Evolutionary conservation across 2,888 invertebrate genomes (phyloP), one percentile per base, ranked within the genome.

Genomic region (Blastobasis adustella): DNA sequence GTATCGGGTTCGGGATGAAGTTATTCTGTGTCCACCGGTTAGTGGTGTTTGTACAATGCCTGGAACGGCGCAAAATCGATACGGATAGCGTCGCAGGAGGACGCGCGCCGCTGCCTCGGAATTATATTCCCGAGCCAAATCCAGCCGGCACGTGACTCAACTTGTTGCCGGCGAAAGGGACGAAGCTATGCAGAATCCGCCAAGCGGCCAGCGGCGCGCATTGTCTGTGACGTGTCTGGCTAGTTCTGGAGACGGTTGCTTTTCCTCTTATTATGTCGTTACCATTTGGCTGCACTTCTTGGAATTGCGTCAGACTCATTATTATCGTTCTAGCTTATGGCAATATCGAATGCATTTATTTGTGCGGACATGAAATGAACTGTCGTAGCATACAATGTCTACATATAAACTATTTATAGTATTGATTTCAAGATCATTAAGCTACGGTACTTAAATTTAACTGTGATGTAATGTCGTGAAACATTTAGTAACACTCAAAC

Each of bases 131-230:
- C 68, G 71, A 69, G 67, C 74, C 70, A 74, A 80, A 81, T 78
- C 81, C 75, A 63, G 58, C 71, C 68, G 69, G 85, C 86, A 86
- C 87, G 86, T 87, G 87, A 85, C 81, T 73, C 82, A 79, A 87
- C 87, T 87, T 87, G 87, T 88, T 87, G 86, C 87, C 79, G 73
- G 62, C 54, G 60, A 60, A 62, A 59, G 65, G 66, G 68, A 69
- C 66, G 62, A 63, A 61, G 65, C 62, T 69, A 64, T 57, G 50
- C 47, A 54, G 52, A 45, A 23, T 23, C 36, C 46, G 8, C 23
- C 9, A 38, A 38, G 36, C 42, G 8, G 49, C 39, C 38, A 10
- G 40, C 41, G 38, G 39, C 42, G 43, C 37, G 7, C 43, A 46
- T 41, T 45, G 50, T 53, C 53, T 53, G 47, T 45, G 45, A 47